Evolutionary conservation across 2,888 invertebrate species (phyloP).

Genomic region (Harpalus rufipes): DNA sequence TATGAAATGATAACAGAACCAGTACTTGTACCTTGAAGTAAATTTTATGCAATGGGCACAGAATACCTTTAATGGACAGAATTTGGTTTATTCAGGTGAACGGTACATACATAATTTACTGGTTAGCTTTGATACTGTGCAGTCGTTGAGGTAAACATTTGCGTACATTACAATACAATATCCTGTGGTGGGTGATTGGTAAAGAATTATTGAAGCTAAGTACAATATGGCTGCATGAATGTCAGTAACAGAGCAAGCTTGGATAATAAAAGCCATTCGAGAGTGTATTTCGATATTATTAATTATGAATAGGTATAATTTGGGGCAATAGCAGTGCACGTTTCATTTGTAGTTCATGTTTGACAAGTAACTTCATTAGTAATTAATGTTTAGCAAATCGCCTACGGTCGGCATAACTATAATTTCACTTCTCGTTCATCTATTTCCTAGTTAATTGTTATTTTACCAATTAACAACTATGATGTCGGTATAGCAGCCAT

Average conservation of each 20-base stretch:
- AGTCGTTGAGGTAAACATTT: conserved; percentile 23
- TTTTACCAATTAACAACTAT: conserved; percentile 43
- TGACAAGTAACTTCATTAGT: conserved; percentile 44
- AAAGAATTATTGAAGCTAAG: conserved; percentile 33
- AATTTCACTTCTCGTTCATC: conserved; percentile 46
- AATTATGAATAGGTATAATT: conserved; percentile 33
- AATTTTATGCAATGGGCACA: neutral
- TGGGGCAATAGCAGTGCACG: conserved; percentile 25
- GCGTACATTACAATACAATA: conserved; percentile 18
- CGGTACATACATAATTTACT: neutral
- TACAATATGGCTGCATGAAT: conserved; percentile 20
- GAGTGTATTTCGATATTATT: conserved; percentile 32
- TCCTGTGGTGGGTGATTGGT: conserved; percentile 5
- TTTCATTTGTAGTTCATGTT: conserved; percentile 16
- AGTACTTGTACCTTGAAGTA: neutral
- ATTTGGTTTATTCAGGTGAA: neutral
- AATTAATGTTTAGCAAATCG: conserved; percentile 46
- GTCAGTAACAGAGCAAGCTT: conserved; percentile 7
- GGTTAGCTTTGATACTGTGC: neutral
- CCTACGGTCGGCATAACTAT: conserved; percentile 43
- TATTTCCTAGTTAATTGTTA: conserved; percentile 21
- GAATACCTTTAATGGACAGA: neutral
- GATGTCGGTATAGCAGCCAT: neutral
- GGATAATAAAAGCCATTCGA: conserved; percentile 22
- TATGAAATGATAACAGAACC: neutral